Evolutionary conservation across 2,113 vertebrate genomes (phyloP), one percentile per base, ranked within the genome.

Genomic region (Phrynocephalus versicolor): DNA sequence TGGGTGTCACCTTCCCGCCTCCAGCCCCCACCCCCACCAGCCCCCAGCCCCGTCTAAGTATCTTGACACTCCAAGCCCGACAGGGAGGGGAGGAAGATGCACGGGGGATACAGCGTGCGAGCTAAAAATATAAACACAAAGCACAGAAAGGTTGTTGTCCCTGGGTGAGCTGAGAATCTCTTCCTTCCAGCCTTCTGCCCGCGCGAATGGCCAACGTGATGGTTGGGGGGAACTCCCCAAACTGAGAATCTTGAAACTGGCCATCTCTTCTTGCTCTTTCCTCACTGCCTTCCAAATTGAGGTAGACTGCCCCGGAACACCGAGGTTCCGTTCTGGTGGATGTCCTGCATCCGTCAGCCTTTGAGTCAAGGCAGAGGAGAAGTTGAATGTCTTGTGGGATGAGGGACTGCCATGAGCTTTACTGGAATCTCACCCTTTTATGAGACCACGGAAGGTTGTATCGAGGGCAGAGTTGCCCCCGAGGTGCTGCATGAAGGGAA

Each of bases 101-200:
- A 13, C 2, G 27, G 78, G n/a, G 76, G 65, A 60, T 16, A n/a
- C 78, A 75, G 88, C 2, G 25, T 65, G 39, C n/a, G 0, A 62
- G 51, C 90, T 93, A 92, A 95, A 95, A 94, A 95, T 92, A 89
- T 0, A 4, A 69, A 83, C 35, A 21, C 64, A 82, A 84, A 84
- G 45, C 30, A 76, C 3, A 33, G 5, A 33, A 51, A 62, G 69
- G 23, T 15, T 16, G 33, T 45, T 58, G 7, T 15, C 13, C 37
- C 2, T 21, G 35, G 21, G 19, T 23, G 15, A 64, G 72, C 39
- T 18, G 37, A 67, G 13, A 60, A 30, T 16, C 3, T 39, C 27
- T 1, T 1, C 51, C 39, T 21, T 15, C 78, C 60, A 30, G 12
- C 12, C 1, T 30, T 65, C 60, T 39, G 58, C 23, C 78, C 27